phyloP scores from a whole-genome alignment of 2,797 vertebrate species.

The Pagetopsis macropterus region DNA sequence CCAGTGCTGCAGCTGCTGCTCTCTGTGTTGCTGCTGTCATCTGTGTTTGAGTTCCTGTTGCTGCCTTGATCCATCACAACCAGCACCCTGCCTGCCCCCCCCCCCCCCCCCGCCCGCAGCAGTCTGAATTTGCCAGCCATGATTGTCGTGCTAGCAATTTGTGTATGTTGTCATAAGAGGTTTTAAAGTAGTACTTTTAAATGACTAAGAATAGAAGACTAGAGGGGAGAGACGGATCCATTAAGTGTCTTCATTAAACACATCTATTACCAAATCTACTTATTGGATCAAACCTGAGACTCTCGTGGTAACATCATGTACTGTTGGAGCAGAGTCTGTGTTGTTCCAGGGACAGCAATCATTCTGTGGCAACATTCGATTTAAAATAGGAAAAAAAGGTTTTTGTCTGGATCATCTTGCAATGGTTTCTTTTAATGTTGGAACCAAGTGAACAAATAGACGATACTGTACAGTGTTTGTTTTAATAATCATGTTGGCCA shows the following conservation, averaged over 20 bases:
- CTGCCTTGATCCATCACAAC: slow-evolving; percentile 52
- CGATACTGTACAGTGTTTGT: too few species aligned
- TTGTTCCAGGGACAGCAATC: not conserved
- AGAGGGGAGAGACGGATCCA: not conserved
- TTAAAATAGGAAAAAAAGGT: not conserved
- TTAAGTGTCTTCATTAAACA: not conserved
- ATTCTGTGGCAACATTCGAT: not conserved
- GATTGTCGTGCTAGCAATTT: slow-evolving; percentile 8
- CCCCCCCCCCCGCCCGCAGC: not conserved
- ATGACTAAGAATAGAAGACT: slow-evolving; percentile 32
- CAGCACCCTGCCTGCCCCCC: slow-evolving; percentile 32
- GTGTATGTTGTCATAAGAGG: slow-evolving; percentile 11
- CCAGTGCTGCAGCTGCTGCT: slow-evolving; percentile 61
- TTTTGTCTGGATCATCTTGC: too few species aligned
- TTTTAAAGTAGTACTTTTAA: slow-evolving; percentile 22
- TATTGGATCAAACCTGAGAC: not conserved
- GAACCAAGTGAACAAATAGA: too few species aligned
- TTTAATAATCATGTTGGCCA: too few species aligned
- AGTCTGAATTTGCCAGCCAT: slow-evolving; percentile 26
- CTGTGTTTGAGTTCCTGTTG: slow-evolving; percentile 49
- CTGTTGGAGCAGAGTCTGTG: slow-evolving; percentile 34
- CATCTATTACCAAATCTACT: not conserved
- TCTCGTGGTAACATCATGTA: not conserved
- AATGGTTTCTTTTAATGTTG: too few species aligned
- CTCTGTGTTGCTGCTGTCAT: slow-evolving; percentile 56